These are phyloP conservation scores for Salmo trutta DNA, from an alignment of 2,797 vertebrate genomes.

Conservation along the genomic window DNA sequence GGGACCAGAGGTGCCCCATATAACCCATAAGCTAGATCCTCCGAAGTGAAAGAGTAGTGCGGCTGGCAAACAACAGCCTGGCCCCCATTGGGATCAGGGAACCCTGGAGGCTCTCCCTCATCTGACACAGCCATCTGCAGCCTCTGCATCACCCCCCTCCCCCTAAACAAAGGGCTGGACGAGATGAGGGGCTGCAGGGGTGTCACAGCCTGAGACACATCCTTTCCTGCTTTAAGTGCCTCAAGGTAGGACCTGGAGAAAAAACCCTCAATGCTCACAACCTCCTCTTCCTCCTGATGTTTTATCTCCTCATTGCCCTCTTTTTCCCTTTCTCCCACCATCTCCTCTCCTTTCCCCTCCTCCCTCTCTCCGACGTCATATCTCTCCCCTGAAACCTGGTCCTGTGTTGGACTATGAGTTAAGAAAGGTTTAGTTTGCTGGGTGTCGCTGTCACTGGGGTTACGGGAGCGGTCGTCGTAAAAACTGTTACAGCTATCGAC, in stretches of 20 bases:
- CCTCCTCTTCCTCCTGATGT: conserved; percentile 15
- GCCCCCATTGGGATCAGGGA: neutral
- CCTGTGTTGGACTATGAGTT: neutral
- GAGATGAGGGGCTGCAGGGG: neutral
- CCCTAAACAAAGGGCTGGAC: conserved; percentile 17
- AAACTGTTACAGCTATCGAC: conserved; percentile 6
- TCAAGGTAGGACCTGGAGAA: conserved; percentile 37
- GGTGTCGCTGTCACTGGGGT: no score
- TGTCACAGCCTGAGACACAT: neutral
- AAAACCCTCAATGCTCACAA: conserved; percentile 46
- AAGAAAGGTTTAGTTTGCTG: neutral
- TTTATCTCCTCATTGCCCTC: neutral
- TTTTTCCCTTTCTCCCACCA: neutral
- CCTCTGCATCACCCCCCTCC: neutral
- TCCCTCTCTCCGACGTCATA: no score
- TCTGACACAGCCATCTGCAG: neutral
- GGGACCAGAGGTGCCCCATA: neutral
- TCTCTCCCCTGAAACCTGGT: no score
- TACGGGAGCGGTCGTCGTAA: neutral
- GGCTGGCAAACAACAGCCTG: neutral
- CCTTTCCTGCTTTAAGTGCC: neutral
- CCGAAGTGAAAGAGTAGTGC: neutral
- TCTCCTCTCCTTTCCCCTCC: neutral
- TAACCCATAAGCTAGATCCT: neutral
- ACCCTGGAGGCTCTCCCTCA: neutral